A percentile compares a stretch with the other conserved stretches of the same genome.
These are phyloP conservation scores for Lanius ludovicianus DNA, from an alignment of 2,113 vertebrate genomes.

Conservation along the genomic window DNA sequence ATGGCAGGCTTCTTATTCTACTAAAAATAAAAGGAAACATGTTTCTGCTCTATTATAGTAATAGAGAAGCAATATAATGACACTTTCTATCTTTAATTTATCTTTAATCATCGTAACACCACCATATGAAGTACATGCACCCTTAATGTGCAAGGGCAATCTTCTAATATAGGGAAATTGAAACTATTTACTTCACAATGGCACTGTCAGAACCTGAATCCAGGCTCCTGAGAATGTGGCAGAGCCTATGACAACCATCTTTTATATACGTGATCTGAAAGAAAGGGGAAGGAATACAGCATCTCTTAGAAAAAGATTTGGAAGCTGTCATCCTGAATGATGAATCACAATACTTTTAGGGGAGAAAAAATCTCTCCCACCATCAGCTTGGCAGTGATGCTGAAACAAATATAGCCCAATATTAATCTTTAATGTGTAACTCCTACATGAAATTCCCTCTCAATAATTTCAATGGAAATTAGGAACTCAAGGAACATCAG, in stretches of 20 bases:
- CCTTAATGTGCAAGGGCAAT: neutral
- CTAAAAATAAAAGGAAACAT: neutral
- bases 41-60: neutral
- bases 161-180: neutral
- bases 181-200: neutral
- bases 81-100: neutral
- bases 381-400: neutral
- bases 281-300: neutral
- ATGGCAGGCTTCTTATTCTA: neutral
- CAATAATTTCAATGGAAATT: neutral
- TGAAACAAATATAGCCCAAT: neutral
- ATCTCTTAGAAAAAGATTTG: neutral
- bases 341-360: neutral
- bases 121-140: neutral
- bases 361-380: neutral
- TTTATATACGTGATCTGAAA: neutral
- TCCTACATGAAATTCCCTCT: neutral
- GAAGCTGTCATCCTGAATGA: neutral
- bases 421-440: neutral
- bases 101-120: neutral
- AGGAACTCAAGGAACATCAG: neutral
- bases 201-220: neutral
- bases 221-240: neutral
- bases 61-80: neutral
- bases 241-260: fast-evolving